These are phyloP conservation scores for Sinocyclocheilus rhinocerous DNA, from an alignment of 2,113 vertebrate species.

Conservation along the genomic window DNA sequence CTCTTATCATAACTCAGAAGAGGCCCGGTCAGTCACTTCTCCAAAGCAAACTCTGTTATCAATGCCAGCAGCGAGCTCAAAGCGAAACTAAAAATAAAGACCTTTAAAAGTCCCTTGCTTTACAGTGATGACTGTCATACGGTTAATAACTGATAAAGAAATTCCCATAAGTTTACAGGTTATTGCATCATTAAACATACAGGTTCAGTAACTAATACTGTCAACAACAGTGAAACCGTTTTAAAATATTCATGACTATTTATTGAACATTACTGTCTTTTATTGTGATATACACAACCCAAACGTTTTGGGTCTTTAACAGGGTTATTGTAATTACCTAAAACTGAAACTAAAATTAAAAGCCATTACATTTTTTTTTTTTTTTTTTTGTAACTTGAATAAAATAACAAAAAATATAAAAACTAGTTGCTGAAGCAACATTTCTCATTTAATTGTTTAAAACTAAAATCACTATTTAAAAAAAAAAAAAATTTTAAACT, in stretches of 20 bases:
- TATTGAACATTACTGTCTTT: background rate
- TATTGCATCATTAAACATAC: background rate
- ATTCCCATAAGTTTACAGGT: background rate
- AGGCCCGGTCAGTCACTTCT: constrained; percentile 18
- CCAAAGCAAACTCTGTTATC: background rate
- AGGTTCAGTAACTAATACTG: background rate
- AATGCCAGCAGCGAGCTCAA: background rate
- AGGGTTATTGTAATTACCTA: no score
- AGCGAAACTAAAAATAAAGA: background rate
- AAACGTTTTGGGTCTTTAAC: background rate
- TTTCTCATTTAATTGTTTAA: no score
- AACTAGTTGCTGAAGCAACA: no score
- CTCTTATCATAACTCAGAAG: constrained; percentile 15
- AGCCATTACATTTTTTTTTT: no score
- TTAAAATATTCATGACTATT: background rate
- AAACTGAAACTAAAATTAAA: no score
- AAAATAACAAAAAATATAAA: no score
- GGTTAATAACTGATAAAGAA: background rate
- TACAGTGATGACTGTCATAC: background rate
- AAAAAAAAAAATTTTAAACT: no score
- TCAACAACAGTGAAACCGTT: background rate
- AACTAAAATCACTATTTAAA: no score
- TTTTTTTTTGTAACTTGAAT: no score
- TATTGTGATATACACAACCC: background rate
- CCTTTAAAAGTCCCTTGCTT: background rate